These are phyloP conservation scores for Drosophila watanabei DNA, from an alignment of 1,140 invertebrate genomes.

Conservation along the genomic window DNA sequence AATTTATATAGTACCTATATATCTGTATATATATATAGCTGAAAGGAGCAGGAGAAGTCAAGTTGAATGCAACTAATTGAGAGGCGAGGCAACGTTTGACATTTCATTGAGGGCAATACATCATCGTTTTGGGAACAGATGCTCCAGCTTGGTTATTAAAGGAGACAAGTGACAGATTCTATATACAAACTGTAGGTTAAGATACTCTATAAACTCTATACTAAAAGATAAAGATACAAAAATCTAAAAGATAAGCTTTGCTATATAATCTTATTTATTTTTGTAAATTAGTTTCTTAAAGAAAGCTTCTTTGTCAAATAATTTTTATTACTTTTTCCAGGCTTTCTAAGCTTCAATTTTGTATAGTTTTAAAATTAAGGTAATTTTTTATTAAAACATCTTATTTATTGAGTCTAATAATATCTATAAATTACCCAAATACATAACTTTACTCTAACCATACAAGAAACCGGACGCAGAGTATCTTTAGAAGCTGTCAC, in stretches of 20 bases:
- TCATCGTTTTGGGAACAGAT: conserved; percentile 49
- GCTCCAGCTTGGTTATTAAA: conserved; percentile 32
- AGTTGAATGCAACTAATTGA: conserved; percentile 42
- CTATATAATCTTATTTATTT: too few species aligned
- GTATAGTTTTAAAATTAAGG: not conserved
- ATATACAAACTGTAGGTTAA: not conserved
- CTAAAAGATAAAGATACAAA: fast-evolving
- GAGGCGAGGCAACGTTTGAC: conserved; percentile 29
- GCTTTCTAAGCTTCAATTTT: not conserved
- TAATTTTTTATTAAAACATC: not conserved
- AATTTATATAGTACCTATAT: not conserved
- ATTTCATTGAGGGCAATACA: conserved; percentile 22
- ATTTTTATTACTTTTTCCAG: too few species aligned
- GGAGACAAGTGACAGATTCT: too few species aligned
- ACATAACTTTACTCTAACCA: not conserved
- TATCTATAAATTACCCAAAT: not conserved
- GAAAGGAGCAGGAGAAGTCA: not conserved
- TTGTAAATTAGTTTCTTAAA: not conserved
- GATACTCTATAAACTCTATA: conserved; percentile 17
- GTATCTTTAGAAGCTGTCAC: conserved; percentile 45
- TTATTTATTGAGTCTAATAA: not conserved
- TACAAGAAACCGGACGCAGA: conserved; percentile 9
- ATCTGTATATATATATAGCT: not conserved
- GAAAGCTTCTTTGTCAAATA: too few species aligned
- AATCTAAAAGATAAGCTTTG: not conserved